Evolutionary conservation across 2,797 vertebrate species (phyloP).

Genomic region (Pempheris klunzingeri): DNA sequence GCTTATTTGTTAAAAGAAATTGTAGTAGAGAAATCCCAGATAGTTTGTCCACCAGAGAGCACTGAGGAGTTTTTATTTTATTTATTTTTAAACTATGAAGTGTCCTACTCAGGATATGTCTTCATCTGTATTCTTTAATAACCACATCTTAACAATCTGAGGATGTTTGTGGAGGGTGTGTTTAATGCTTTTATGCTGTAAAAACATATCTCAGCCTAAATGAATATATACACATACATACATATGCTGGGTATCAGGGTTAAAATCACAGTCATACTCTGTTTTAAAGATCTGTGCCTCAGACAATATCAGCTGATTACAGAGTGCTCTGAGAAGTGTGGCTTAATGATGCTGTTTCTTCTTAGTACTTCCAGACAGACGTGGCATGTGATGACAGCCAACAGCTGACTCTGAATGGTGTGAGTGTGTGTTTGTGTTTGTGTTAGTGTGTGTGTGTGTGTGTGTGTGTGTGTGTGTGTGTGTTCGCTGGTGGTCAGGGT

Average conservation of each 20-base stretch:
- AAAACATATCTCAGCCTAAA: not conserved
- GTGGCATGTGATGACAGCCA: slow-evolving; percentile 52
- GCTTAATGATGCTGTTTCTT: slow-evolving; percentile 27
- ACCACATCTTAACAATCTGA: no score
- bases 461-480: slow-evolving; percentile 26
- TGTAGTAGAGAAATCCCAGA: not conserved
- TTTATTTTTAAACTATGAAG: not conserved
- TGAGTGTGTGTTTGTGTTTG: slow-evolving; percentile 32
- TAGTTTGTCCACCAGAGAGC: slow-evolving; percentile 9
- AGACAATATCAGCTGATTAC: not conserved
- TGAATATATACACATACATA: no score
- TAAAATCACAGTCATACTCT: no score
- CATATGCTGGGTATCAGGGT: no score
- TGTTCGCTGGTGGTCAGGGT: not conserved
- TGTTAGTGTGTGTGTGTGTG: slow-evolving; percentile 35
- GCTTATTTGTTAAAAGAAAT: not conserved
- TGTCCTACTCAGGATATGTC: not conserved
- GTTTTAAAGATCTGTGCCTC: not conserved
- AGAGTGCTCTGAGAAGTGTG: slow-evolving; percentile 20
- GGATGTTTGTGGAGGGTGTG: not conserved
- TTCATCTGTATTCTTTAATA: not conserved
- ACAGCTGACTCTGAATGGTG: slow-evolving; percentile 70
- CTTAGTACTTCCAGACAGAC: slow-evolving; percentile 31
- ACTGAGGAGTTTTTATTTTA: not conserved
- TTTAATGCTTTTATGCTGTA: not conserved